phyloP scores from a whole-genome alignment of 1,140 invertebrate species.

The Pogonus chalceus region DNA sequence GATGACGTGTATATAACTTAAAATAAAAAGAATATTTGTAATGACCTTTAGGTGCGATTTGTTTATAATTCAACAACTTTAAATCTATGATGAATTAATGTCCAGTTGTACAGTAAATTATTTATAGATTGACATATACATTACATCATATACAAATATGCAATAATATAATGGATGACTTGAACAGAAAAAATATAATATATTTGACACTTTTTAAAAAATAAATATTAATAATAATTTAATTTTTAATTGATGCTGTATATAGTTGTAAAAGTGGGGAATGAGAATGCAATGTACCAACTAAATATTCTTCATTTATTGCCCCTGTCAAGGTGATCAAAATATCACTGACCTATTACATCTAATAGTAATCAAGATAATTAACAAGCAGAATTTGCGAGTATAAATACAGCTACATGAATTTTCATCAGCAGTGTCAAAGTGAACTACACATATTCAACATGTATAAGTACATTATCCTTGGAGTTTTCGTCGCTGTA shows the following conservation, averaged over 20 bases:
- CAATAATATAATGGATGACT: background rate
- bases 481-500: background rate
- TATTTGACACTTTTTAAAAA: conserved; percentile 3
- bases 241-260: background rate
- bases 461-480: background rate
- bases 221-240: background rate
- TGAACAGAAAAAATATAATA: background rate
- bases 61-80: conserved; percentile 1
- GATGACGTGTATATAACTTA: conserved; percentile 6
- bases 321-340: background rate
- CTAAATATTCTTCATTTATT: background rate
- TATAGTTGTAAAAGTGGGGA: background rate
- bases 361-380: background rate
- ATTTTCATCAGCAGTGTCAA: background rate
- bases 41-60: conserved; percentile 1
- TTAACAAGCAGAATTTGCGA: background rate
- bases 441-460: background rate
- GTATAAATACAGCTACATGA: background rate
- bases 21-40: background rate
- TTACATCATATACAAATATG: too few species aligned
- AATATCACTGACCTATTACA: background rate
- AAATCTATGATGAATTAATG: background rate
- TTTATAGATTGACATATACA: too few species aligned
- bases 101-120: background rate
- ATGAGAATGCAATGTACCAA: background rate